Evolutionary conservation across 2,797 vertebrate species (phyloP).

Genomic region (Psittacula echo): DNA sequence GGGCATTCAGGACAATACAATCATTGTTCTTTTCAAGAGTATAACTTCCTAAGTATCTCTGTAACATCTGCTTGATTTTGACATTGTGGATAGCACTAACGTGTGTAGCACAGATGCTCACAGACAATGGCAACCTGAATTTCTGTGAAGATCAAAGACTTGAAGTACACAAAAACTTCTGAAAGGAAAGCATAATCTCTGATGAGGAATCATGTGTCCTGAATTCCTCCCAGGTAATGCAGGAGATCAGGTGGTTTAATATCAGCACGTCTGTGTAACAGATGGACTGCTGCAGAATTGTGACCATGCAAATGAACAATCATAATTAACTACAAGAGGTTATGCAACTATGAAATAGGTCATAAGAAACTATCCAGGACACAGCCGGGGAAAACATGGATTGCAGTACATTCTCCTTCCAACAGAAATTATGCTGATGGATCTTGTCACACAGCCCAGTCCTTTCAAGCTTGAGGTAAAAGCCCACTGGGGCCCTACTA

Average conservation of each 20-base stretch:
- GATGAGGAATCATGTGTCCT: not conserved
- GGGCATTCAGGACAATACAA: not conserved
- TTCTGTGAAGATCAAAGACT: not conserved
- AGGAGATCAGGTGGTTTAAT: not conserved
- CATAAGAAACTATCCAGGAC: not conserved
- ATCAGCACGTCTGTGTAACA: not conserved
- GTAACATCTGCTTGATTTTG: not conserved
- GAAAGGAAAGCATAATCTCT: not conserved
- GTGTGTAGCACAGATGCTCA: not conserved
- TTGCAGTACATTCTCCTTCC: not conserved
- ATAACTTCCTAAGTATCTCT: not conserved
- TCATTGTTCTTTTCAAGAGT: not conserved
- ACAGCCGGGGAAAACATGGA: not conserved
- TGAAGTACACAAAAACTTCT: not conserved
- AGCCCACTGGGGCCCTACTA: not conserved
- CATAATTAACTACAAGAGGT: not conserved
- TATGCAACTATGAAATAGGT: not conserved
- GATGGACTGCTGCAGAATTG: not conserved
- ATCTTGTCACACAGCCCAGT: not conserved
- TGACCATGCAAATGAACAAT: not conserved
- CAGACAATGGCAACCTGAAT: not conserved
- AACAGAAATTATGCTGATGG: not conserved
- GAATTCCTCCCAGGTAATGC: not conserved
- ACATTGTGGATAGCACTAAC: not conserved
- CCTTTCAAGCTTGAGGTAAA: not conserved